phyloP scores from a whole-genome alignment of 2,888 invertebrate species.

The Lochmaea capreae region DNA sequence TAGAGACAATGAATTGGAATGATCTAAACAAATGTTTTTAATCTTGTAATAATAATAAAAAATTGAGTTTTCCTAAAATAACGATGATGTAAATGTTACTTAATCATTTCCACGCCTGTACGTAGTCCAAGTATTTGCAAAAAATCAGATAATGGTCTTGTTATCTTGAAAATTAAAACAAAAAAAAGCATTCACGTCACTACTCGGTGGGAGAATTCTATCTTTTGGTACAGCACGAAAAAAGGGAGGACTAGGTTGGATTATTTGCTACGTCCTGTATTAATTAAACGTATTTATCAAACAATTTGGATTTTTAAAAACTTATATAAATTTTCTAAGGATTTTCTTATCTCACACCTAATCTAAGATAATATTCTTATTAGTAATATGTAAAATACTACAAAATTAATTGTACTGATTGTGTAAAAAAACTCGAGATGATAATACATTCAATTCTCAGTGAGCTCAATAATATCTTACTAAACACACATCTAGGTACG shows the following conservation, averaged over 20 bases:
- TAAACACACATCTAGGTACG: background rate
- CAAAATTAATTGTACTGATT: background rate
- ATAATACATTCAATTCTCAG: background rate
- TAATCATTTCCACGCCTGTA: no score
- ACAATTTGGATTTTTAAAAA: background rate
- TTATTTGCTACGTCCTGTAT: no score
- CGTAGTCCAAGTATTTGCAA: no score
- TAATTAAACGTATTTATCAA: no score
- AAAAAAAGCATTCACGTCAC: no score
- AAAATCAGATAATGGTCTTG: no score
- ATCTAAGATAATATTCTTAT: background rate
- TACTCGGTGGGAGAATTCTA: no score
- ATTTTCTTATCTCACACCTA: background rate
- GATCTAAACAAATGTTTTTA: background rate
- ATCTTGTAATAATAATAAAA: background rate
- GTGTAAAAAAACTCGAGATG: background rate
- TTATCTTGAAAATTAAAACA: no score
- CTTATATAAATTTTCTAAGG: background rate
- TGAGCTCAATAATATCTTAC: background rate
- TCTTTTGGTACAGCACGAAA: no score
- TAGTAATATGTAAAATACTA: background rate
- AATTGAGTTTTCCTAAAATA: background rate
- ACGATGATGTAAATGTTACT: no score
- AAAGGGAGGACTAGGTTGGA: no score
- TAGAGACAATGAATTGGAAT: constrained; percentile 49